Base-by-base conservation (phyloP, 2,797 vertebrate species). In the Myotis vivesi region DNA sequence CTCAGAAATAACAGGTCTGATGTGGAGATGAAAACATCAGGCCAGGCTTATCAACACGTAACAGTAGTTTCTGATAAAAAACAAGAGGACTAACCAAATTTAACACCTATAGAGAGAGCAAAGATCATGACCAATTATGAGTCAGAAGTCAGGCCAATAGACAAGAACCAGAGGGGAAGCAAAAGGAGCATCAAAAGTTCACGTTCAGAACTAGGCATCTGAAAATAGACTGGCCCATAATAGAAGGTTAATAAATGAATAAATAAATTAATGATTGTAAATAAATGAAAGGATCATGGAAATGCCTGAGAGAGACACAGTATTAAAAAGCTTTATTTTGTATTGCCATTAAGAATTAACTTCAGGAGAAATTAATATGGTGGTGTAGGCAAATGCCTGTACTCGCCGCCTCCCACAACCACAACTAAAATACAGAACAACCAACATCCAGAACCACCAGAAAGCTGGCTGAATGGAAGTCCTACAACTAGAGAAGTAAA, bases 291-390 rank as follows among this genome's bases (percentile, higher is more conserved):
- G 30, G 22, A 25, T 51, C 33, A 9, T 17, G 62, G 62, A 66
- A 89, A 66, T 92, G 30, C 76, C 90, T 68, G 68, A 25, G 51
- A 79, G 33, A 92, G 41, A 64, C 38, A 62, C 10, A 16, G 16
- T 87, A 77, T 95, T 80, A 75, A 86, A 91, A 89, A 94, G 41
- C 33, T 84, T 95, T 94, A 8, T 94, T 96, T 94, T 59, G 25
- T 93, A 90, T 16, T 49, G 30, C 46, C 81, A 68, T 72, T 82
- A 91, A 94, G 36, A 92, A 89, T 81, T 92, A 91, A 84, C 15
- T 96, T 77, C 57, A 95, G 30, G 28, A 62, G 59, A 62, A 62
- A 62, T 62, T 62, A 62, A 62, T 30, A 62, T 62, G 28, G 59
- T 62, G 59, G 28, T 62, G 28, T 62, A 62, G 28, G 28, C 28